Evolutionary conservation across 2,888 invertebrate genomes (phyloP), one percentile per base, ranked within the genome.

Genomic region (Lumbricus terrestris): DNA sequence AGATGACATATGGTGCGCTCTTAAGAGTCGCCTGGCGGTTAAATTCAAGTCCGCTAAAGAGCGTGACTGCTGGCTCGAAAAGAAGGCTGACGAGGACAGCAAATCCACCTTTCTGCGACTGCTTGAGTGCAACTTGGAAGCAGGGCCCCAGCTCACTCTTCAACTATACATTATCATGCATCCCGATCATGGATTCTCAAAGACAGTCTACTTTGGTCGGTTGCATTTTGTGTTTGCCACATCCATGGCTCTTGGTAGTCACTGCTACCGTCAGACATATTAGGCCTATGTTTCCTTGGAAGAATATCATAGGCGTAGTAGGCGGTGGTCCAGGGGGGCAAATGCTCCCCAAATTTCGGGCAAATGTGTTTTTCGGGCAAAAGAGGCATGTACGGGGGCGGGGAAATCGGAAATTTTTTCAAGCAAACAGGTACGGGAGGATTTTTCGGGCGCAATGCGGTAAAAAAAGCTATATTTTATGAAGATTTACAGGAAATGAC

Each of bases 131-230:
- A 97, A 97, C 94, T 96, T 97, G 94, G 97, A 97, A 93, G 96
- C 97, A 88, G 96, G 97, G 34, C 97, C 97, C 88, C 97, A 97
- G 95, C 96, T 97, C 89, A 96, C 97, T 92, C 95, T 97, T 91
- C 97, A 97, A 94, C 95, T 96, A 33, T 97, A 97, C 94, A 96
- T 97, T 90, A 96, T 97, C 93, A 95, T 47, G 90, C 90, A 33
- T 13, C 34, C n/a, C n/a, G n/a, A n/a, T n/a, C n/a, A 82, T 34
- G 91, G 82, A 88, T 90, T 90, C 91, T 91, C 91, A n/a, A 35
- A 90, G 69, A 35, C 29, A 20, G 34, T 18, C 88, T 88, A 82
- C 83, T 34, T 90, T 11, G 89, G 90, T 91, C 35, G 37, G 83
- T 42, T 83, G 69, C 69, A n/a, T 29, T n/a, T 69, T 69, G 29